Evolutionary conservation across 23 tunicate genomes (phyloP), one percentile per base, ranked within the genome.

Genomic region (Aplidium turbinatum): DNA sequence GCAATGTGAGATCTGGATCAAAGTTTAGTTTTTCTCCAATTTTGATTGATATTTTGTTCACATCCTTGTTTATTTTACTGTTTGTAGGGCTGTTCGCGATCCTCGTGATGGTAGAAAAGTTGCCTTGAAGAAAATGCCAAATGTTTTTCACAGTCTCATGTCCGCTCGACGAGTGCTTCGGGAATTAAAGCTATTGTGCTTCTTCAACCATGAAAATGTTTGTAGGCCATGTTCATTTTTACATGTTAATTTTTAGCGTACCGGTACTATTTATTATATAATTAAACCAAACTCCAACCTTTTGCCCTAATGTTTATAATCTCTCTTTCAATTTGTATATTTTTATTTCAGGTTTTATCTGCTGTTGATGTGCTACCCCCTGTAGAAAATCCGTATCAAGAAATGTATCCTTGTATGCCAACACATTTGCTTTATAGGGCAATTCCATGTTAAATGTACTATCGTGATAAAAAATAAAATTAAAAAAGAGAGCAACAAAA

Each of bases 161-260:
- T 70, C 99, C 19, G 99, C 99, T 28, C 87, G 87, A 50, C 57
- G 99, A 6, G 95, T 82, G 31, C 81, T 94, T 4, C 69, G 99
- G 48, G 99, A 94, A 78, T 62, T 94, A 38, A 87, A 89, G 47
- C 73, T 94, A 85, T 78, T 94, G n/a, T 87, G 95, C 63, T 94
- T 73, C 72, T 93, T 94, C 42, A 78, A 73, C 48, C 99, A 94
- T 87, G 99, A 94, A 72, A 94, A 94, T 78, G 99, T 93, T 63
- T 5, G 36, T 6, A 55, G 22, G 6, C 24, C 11, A 9, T 11
- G 16, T 42, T 23, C n/a, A n/a, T n/a, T n/a, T n/a, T n/a, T n/a
- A n/a, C 16, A 16, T 42, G 11, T 42, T 42, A 42, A 9, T 42
- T 42, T 42, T 42, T 11, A 11, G 16, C 11, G 16, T 42, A 42